Conservation (phyloP, 37 sponge, comb jelly and placozoan species). For the Beroe ovata region DNA sequence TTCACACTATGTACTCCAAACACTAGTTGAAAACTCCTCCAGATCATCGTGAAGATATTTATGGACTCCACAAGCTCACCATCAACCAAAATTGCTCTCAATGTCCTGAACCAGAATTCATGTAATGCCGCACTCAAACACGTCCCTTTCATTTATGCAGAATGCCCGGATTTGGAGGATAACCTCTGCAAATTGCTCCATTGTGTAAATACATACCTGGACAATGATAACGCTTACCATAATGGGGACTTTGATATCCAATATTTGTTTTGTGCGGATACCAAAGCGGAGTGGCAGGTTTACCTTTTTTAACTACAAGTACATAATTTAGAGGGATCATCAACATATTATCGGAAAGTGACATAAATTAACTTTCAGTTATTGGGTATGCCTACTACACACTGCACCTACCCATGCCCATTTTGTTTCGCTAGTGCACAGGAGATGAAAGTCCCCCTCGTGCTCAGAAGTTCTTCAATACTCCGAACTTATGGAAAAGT, state of each 20-base stretch:
- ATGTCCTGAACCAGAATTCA: background rate
- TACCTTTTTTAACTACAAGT: background rate
- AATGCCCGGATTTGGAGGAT: background rate
- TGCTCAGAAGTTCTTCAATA: background rate
- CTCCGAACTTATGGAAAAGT: background rate
- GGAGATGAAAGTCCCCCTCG: background rate
- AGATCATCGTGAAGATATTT: background rate
- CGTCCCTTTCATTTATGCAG: background rate
- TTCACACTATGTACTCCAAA: too few species aligned
- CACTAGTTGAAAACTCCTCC: too few species aligned
- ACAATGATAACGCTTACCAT: background rate
- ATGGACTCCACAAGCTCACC: background rate
- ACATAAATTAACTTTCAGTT: too few species aligned
- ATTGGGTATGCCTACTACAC: background rate
- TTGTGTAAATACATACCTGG: background rate
- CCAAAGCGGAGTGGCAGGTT: conserved; percentile 9
- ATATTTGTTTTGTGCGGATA: background rate
- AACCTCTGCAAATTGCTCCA: background rate
- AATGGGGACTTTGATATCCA: background rate
- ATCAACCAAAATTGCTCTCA: background rate
- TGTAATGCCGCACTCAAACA: background rate
- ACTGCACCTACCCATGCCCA: background rate
- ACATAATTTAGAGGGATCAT: background rate
- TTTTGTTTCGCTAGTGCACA: background rate
- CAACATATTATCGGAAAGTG: background rate